Conservation (phyloP, 2,113 vertebrate genomes). For the Nothocercus julius region DNA sequence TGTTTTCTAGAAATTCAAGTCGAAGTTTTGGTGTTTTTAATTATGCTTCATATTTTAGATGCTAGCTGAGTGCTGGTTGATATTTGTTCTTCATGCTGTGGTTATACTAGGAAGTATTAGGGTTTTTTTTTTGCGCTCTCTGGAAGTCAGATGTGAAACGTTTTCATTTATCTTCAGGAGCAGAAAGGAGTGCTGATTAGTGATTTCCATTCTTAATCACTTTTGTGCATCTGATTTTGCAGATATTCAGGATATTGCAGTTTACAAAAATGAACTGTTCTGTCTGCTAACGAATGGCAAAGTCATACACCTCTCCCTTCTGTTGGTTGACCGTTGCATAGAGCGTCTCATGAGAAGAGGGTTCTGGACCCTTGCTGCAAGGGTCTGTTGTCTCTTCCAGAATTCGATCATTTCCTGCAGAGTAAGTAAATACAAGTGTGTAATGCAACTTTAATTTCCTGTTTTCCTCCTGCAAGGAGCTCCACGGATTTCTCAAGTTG, state of each 20-base stretch:
- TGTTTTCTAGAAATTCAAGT: not conserved
- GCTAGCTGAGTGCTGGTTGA: not conserved
- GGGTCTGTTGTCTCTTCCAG: conserved; percentile 90
- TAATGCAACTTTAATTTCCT: not conserved
- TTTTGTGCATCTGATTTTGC: conserved; percentile 13
- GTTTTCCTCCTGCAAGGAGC: not conserved
- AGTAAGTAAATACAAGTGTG: conserved; percentile 75
- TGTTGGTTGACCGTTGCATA: conserved; percentile 89
- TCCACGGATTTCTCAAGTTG: not conserved
- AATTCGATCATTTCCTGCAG: conserved; percentile 82
- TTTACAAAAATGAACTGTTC: conserved; percentile 90
- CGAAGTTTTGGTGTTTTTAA: not conserved
- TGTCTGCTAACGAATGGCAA: conserved; percentile 89
- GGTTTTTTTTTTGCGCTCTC: not conserved
- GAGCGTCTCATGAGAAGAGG: conserved; percentile 91
- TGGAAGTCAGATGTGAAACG: not conserved
- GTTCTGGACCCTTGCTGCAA: conserved; percentile 86
- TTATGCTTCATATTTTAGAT: not conserved
- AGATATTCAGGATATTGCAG: conserved; percentile 90
- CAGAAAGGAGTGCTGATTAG: not conserved
- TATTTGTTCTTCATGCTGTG: not conserved
- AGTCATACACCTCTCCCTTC: conserved; percentile 88
- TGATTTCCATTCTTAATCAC: not conserved
- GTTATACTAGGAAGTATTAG: not conserved
- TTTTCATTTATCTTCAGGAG: not conserved